These are phyloP conservation scores for Helicoverpa assulta DNA, from an alignment of 2,888 invertebrate genomes.

Conservation along the genomic window DNA sequence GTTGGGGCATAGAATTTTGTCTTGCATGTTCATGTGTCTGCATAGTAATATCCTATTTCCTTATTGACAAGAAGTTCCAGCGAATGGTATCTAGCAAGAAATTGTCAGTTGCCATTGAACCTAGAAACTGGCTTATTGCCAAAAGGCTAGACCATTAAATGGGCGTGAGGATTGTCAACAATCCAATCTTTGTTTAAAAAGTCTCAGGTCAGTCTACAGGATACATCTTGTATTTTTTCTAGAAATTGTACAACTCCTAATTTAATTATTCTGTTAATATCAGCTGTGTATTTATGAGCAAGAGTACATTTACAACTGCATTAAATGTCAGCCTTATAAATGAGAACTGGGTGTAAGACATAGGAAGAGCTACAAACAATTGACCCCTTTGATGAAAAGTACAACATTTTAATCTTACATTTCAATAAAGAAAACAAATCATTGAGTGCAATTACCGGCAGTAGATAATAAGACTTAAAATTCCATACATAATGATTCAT, in stretches of 20 bases:
- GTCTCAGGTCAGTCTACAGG: background rate
- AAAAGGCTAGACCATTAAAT: constrained; percentile 1
- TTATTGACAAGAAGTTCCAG: background rate
- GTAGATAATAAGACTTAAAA: background rate
- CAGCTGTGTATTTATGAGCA: no score
- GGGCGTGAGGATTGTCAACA: background rate
- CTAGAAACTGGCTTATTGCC: background rate
- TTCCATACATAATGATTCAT: background rate
- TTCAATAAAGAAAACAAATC: no score
- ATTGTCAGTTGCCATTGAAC: background rate
- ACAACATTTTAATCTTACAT: no score
- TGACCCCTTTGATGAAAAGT: no score
- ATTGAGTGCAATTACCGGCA: no score
- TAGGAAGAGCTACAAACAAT: no score
- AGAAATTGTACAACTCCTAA: no score
- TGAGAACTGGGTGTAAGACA: no score
- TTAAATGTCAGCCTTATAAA: no score
- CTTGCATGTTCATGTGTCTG: background rate
- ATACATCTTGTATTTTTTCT: background rate
- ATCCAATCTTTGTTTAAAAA: background rate
- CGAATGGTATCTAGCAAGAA: background rate
- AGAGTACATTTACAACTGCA: no score
- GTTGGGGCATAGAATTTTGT: background rate
- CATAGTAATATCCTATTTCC: constrained; percentile 1
- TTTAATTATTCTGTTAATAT: no score